Evolutionary conservation across 2,888 invertebrate species (phyloP).

Genomic region (Leptinotarsa tumamoca): DNA sequence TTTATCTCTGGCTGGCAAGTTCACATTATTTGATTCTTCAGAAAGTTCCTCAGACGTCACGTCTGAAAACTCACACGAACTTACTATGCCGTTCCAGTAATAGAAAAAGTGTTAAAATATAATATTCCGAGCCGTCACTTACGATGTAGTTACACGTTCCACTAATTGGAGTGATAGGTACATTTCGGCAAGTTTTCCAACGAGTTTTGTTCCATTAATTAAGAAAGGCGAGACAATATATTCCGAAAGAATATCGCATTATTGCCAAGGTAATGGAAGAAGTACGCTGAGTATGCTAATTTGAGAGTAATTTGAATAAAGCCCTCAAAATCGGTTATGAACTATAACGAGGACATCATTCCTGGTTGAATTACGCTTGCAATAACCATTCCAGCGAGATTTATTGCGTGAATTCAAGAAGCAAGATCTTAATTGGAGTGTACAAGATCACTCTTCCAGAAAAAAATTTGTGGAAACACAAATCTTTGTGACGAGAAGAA

Average conservation of each 20-base stretch:
- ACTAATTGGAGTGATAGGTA: background rate
- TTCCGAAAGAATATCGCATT: constrained; percentile 24
- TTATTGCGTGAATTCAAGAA: background rate
- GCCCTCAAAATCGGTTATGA: constrained; percentile 25
- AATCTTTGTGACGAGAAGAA: too few species aligned
- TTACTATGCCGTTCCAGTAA: too few species aligned
- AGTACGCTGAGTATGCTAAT: constrained; percentile 41
- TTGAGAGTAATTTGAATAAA: constrained; percentile 34
- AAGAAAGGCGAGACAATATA: constrained; percentile 30
- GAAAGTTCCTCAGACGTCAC: too few species aligned
- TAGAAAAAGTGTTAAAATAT: too few species aligned
- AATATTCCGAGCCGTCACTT: background rate
- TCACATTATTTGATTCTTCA: too few species aligned
- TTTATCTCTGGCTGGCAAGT: too few species aligned
- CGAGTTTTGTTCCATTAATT: constrained; percentile 31
- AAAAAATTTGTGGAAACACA: too few species aligned
- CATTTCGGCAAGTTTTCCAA: background rate
- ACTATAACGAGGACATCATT: background rate
- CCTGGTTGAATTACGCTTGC: background rate
- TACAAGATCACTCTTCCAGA: too few species aligned
- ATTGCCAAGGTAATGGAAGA: constrained; percentile 35
- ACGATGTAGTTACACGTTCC: background rate
- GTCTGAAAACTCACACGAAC: too few species aligned
- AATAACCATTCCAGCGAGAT: background rate
- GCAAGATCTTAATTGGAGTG: too few species aligned